phyloP scores from a whole-genome alignment of 2,888 invertebrate species.

The Glaucopsyche alexis region DNA sequence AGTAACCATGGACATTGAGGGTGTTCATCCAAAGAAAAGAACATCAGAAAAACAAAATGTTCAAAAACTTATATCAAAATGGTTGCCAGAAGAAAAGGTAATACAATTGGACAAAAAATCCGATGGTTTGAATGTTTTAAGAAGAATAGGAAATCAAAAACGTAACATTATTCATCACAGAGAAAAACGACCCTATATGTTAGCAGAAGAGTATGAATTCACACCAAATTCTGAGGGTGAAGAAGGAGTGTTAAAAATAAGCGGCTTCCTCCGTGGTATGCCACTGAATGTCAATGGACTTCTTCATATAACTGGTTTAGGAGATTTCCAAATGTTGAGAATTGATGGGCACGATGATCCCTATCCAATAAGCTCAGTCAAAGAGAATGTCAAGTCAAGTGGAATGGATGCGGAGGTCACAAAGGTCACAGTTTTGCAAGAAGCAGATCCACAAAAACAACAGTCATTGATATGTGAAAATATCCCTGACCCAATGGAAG shows the following conservation, averaged over 20 bases:
- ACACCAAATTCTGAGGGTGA: conserved; percentile 66
- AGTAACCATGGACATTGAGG: conserved; percentile 86
- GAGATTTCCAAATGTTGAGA: conserved; percentile 94
- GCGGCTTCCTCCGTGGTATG: conserved; percentile 92
- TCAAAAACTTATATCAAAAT: conserved; percentile 83
- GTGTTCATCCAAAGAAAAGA: conserved; percentile 86
- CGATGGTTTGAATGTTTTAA: conserved; percentile 84
- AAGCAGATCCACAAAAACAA: conserved; percentile 84
- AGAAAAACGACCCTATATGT: conserved; percentile 89
- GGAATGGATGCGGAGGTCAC: conserved; percentile 63
- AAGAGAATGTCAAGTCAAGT: conserved; percentile 65
- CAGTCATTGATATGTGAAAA: conserved; percentile 89
- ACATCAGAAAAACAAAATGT: conserved; percentile 83
- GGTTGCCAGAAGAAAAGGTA: conserved; percentile 91
- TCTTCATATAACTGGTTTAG: conserved; percentile 94
- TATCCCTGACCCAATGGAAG: conserved; percentile 93
- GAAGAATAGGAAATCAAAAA: conserved; percentile 90
- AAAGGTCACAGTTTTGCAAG: conserved; percentile 74
- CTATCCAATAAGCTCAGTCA: conserved; percentile 80
- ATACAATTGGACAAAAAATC: conserved; percentile 86
- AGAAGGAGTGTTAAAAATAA: conserved; percentile 86
- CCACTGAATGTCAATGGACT: conserved; percentile 92
- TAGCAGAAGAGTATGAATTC: conserved; percentile 90
- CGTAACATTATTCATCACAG: conserved; percentile 84
- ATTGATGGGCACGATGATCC: conserved; percentile 87